Base-by-base conservation (phyloP, 1,140 invertebrate species). In the Atta cephalotes region DNA sequence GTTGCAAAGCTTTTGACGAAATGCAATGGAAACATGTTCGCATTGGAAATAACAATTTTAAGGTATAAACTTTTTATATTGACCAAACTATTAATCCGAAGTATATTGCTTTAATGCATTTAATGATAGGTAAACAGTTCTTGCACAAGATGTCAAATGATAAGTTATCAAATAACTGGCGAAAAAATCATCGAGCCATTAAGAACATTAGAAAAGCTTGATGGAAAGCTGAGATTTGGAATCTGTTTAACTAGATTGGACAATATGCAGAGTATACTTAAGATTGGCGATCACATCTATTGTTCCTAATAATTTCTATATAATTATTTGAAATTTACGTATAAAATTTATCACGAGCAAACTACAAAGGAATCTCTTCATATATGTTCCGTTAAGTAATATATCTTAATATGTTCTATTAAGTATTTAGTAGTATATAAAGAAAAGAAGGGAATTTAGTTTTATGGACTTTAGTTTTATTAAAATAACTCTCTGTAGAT, bases 61-160 rank as follows among this genome's bases (percentile, higher is more conserved):
- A 97, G 94, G 97, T 97, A 95, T 93, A 31, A 9, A 74, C 14
- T 56, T 60, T 62, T 56, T 45, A 16, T 35, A 62, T 16, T 16
- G 21, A 51, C n/a, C 3, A 25, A 63, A 21, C 9, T 82, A 25
- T 7, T 58, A 45, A 76, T 74, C 6, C 18, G 4, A 65, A 2
- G 39, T 45, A 45, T 45, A 12, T 45, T 71, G 12, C 21, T 71
- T 70, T 2, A 81, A n/a, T 21, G 6, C 1, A 90, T 49, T 51
- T 14, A 35, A 85, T 31, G 28, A 1, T 91, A 98, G 97, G 96
- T 97, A 63, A 96, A 97, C 88, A 97, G 97, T 2, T 96, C 96
- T 51, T 99, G 99, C 92, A 97, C 96, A 12, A 96, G 98, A 80
- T 99, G 98, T 94, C 98, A 99, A 95, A 99, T 99, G 98, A 97